A percentile compares a stretch with the other conserved stretches of the same genome.
Evolutionary conservation across 1,140 invertebrate species (phyloP).

Genomic region (Bursaphelenchus mucronatus): DNA sequence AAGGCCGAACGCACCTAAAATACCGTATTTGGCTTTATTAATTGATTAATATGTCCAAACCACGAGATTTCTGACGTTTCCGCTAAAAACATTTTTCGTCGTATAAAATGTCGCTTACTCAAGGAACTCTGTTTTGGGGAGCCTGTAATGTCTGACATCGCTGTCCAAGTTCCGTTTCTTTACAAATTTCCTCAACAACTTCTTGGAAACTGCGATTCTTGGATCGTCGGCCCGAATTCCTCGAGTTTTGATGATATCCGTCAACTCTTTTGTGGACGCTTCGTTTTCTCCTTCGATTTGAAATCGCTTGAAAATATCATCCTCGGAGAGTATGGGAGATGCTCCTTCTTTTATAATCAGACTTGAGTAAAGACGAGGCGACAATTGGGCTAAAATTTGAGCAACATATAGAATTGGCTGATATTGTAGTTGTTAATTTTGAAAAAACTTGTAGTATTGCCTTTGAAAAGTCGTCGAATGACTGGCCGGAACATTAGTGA

Average conservation of each 20-base stretch:
- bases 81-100: slow-evolving; percentile 30
- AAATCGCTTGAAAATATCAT: slow-evolving; percentile 57
- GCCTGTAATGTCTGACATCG: slow-evolving; percentile 48
- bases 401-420: too few relatives aligned
- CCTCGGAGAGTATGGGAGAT: too few relatives aligned
- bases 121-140: slow-evolving; percentile 42
- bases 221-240: slow-evolving; percentile 54
- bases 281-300: slow-evolving; percentile 36
- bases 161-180: too few relatives aligned
- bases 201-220: slow-evolving; percentile 17
- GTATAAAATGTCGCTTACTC: slow-evolving; percentile 15
- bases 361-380: too few relatives aligned
- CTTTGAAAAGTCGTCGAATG: too few relatives aligned
- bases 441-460: too few relatives aligned
- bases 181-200: too few relatives aligned
- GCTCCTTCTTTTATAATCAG: too few relatives aligned
- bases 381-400: too few relatives aligned
- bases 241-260: slow-evolving; percentile 34
- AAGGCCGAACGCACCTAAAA: slow-evolving; percentile 50
- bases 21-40: not conserved
- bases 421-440: too few relatives aligned
- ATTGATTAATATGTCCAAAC: not conserved
- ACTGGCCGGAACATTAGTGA: too few relatives aligned
- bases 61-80: slow-evolving; percentile 54
- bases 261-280: slow-evolving; percentile 47